Conservation (phyloP, 1,140 invertebrate genomes). For the Diorhabda sublineata region DNA sequence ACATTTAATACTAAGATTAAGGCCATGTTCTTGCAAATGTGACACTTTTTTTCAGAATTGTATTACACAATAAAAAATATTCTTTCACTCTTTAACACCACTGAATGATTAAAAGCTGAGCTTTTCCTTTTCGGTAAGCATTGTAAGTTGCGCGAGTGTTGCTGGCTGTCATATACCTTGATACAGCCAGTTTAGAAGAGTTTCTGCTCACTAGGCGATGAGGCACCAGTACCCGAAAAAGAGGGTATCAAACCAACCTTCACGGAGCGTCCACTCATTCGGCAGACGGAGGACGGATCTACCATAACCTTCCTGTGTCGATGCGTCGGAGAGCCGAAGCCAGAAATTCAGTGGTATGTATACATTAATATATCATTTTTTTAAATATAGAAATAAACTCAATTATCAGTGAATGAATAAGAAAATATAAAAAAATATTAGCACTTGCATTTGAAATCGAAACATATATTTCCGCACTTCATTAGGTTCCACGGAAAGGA, state of each 20-base stretch:
- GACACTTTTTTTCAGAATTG: constrained; percentile 42
- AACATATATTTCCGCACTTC: constrained; percentile 16
- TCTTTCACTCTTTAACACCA: constrained; percentile 37
- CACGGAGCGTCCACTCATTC: constrained; percentile 91
- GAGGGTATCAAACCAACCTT: constrained; percentile 92
- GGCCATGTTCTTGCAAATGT: constrained; percentile 48
- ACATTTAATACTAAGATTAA: constrained; percentile 36
- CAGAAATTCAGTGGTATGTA: constrained; percentile 85
- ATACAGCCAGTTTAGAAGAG: constrained; percentile 45
- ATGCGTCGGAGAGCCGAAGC: constrained; percentile 91
- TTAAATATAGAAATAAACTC: background rate
- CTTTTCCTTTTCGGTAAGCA: constrained; percentile 41
- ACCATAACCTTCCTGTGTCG: constrained; percentile 93
- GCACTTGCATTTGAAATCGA: constrained; percentile 7
- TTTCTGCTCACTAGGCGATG: constrained; percentile 70
- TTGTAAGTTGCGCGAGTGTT: constrained; percentile 46
- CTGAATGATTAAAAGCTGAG: constrained; percentile 48
- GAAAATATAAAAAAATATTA: background rate
- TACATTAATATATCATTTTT: background rate
- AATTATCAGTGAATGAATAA: too few relatives aligned
- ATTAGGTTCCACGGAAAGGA: constrained; percentile 80
- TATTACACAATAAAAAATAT: constrained; percentile 31
- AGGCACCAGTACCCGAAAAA: constrained; percentile 85
- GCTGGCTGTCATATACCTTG: constrained; percentile 40
- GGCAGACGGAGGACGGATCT: constrained; percentile 88